Evolutionary conservation across 92 coral and sea anemone species (phyloP), one percentile per base, ranked within the genome.

Genomic region (Muricea muricata): DNA sequence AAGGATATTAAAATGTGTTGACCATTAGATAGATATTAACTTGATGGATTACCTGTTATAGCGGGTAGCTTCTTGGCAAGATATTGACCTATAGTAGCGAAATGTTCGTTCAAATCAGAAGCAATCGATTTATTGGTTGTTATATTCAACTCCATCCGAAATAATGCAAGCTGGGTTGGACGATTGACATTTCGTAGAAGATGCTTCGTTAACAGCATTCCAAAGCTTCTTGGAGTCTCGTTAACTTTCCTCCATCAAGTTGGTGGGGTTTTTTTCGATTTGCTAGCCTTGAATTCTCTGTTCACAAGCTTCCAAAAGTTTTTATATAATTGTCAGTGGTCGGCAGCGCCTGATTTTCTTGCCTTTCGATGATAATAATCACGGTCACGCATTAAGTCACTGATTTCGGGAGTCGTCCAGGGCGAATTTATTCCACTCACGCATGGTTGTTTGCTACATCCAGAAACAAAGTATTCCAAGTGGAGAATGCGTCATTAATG

Each of bases 331-430:
- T 80, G 72, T 75, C 76, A 81, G 45, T 65, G 60, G 18, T 65
- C 13, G 17, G 85, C 31, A 21, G 74, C 35, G 73, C 76, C 61
- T 52, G 76, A 65, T 81, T 81, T 81, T 41, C 85, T 61, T 37
- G 75, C 84, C 34, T 61, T 61, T 69, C 60, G 75, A 66, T 66
- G 40, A n/a, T 66, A 29, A 66, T 66, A 66, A 18, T 66, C 42
- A 9, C 73, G 37, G 11, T 78, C 83, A 50, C 70, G 83, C 83
- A 78, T 78, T 57, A 33, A 66, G 1, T 24, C 83, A 30, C 83
- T 78, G 6, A 81, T 81, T 81, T 81, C 60, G 21, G 86, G 52
- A 13, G 78, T 81, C 86, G 48, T 81, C 86, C 86, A 81, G 41
- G 78, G 33, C 0, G 48, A 68, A 32, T 81, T 45, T 61, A 67